Evolutionary conservation across 2,888 invertebrate genomes (phyloP), one percentile per base, ranked within the genome.

Genomic region (Metalampra italica): DNA sequence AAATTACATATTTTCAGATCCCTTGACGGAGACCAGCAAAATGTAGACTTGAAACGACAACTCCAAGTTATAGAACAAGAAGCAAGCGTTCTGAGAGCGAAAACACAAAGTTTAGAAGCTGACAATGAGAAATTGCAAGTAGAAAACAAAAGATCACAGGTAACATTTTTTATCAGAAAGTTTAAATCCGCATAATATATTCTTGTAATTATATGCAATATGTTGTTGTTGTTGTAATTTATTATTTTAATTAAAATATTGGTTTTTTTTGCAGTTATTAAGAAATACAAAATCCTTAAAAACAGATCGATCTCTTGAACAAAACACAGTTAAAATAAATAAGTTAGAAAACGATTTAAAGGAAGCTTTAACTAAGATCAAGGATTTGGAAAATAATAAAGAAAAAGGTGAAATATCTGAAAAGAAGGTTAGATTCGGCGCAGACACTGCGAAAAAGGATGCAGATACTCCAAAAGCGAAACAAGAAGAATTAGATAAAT

Each of bases 21-120:
- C 29, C 74, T 92, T 50, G 92, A 92, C 70, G 80, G 89, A 50
- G 93, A 93, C 59, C 91, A 92, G 70, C 92, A 92, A 71, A 90
- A 91, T 51, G 79, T 94, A 9, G 95, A 95, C 75, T 71, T 94
- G 42, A 94, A 93, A 74, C 84, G 94, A 48, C 95, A 96, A 75
- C 82, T 96, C 41, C 94, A 94, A 81, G 90, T 94, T 0, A 92
- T 95, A 46, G 95, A 95, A 75, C 94, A 95, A 77, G 96, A 96
- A 81, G 93, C 93, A 2, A 88, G 88, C 46, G 91, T 94, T 45
- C 80, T 95, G 45, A 87, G 94, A 56, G 87, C 91, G 29, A 95
- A 94, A 79, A 91, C 92, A 13, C 92, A 92, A 67, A 90, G 88
- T 32, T 76, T 96, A 22, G 95, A 96, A 81, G 82, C 82, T 34